These are phyloP conservation scores for Sebastes umbrosus DNA, from an alignment of 2,797 vertebrate genomes.

Conservation along the genomic window DNA sequence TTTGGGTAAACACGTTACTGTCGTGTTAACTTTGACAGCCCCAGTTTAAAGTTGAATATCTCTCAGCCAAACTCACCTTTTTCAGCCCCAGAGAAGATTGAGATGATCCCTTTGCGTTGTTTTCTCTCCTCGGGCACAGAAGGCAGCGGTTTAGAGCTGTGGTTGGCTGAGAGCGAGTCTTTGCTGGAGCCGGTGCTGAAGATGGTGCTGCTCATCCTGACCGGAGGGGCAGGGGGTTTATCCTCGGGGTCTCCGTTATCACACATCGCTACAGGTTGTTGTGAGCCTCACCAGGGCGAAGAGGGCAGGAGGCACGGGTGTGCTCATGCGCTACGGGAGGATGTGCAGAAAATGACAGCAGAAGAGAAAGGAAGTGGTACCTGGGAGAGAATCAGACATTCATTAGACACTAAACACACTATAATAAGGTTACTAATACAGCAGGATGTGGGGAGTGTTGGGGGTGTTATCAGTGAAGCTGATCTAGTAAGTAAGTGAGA, in stretches of 20 bases:
- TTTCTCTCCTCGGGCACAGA: slow-evolving; percentile 97
- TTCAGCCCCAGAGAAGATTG: slow-evolving; percentile 93
- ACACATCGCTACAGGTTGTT: slow-evolving; percentile 83
- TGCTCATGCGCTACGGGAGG: slow-evolving; percentile 43
- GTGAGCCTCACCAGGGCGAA: slow-evolving; percentile 21
- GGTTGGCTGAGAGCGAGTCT: slow-evolving; percentile 88
- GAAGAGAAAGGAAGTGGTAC: slow-evolving; percentile 11
- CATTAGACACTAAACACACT: not conserved
- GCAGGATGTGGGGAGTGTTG: not conserved
- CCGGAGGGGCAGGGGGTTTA: slow-evolving; percentile 95
- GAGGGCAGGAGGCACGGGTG: slow-evolving; percentile 44
- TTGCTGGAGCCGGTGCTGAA: slow-evolving; percentile 89
- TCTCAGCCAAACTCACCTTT: slow-evolving; percentile 82
- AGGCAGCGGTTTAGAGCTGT: slow-evolving; percentile 94
- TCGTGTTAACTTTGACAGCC: too few species aligned
- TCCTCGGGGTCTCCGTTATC: slow-evolving; percentile 97
- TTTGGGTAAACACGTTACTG: too few species aligned
- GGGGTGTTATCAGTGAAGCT: not conserved
- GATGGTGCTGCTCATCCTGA: slow-evolving; percentile 93
- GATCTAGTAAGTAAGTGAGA: not conserved
- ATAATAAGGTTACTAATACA: not conserved
- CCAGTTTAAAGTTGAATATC: not conserved
- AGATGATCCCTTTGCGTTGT: slow-evolving; percentile 95
- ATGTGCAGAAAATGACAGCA: not conserved
- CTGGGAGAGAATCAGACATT: slow-evolving; percentile 34